Base-by-base conservation (phyloP, 2,797 vertebrate genomes). In the Epinephelus coioides region DNA sequence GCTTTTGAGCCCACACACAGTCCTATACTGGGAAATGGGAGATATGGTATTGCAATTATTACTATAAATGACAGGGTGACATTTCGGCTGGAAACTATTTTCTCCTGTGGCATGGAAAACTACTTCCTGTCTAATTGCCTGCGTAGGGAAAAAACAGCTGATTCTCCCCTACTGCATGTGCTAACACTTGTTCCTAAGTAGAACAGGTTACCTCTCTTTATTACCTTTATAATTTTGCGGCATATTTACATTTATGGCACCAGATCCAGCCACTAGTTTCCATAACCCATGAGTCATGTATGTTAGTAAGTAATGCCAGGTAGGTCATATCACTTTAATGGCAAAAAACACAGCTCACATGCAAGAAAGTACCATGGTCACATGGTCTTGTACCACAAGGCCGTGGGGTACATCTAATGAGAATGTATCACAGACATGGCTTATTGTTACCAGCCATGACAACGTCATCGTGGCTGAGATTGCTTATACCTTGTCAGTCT, bases 11-110 rank as follows among this genome's bases (percentile, higher is more conserved):
- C 88, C 76, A 93, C 88, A 91, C 89, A 84, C 64, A 88, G 82
- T 62, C 78, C 50, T 49, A n/a, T n/a, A 76, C 54, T 84, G 76
- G 72, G 73, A 89, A 85, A 88, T 1, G 40, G 68, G 34, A 83
- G 84, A 86, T 85, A 86, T 38, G 68, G 57, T 19, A 4, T 64
- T 86, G 72, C 76, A 90, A 84, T 87, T 90, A 88, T 73, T 63
- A 70, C 68, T 44, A 69, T 66, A 88, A 89, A 88, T 73, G 79
- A 80, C 73, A 79, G 53, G 38, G 49, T 91, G 88, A 90, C 88
- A 91, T 92, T 92, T 92, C 17, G 40, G 27, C 67, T 68, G 70
- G 80, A 84, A 89, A 82, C 69, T 34, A 85, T 81, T 88, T 90
- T 67, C 60, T 82, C 46, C 51, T 75, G 40, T 68, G 76, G 64